Conservation (phyloP, 2,888 invertebrate genomes). For the Ichneumoninae sp. region DNA sequence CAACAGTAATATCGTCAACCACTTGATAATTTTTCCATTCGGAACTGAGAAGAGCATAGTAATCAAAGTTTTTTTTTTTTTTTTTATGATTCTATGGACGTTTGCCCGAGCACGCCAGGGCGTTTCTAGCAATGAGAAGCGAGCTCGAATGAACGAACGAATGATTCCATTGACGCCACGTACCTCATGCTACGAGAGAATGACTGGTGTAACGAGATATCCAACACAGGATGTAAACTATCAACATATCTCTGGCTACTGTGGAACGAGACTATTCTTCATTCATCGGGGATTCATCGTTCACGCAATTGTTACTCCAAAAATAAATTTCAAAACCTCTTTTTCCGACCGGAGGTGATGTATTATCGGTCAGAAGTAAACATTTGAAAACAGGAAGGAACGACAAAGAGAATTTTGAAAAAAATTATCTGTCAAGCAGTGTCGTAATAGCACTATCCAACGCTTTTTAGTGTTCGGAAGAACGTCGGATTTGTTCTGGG, state of each 20-base stretch:
- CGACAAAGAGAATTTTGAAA: too few species aligned
- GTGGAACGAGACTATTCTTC: slow-evolving; percentile 12
- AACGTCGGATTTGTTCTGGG: too few species aligned
- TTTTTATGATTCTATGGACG: slow-evolving; percentile 31
- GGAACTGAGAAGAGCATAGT: slow-evolving; percentile 36
- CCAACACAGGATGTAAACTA: slow-evolving; percentile 64
- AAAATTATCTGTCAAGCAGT: too few species aligned
- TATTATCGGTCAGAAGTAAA: not conserved
- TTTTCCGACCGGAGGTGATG: too few species aligned
- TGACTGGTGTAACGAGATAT: slow-evolving; percentile 66
- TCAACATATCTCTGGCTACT: slow-evolving; percentile 30
- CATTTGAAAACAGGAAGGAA: too few species aligned
- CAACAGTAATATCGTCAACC: slow-evolving; percentile 40
- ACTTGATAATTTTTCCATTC: slow-evolving; percentile 23
- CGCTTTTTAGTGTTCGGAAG: too few species aligned
- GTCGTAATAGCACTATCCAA: too few species aligned
- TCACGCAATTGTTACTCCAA: not conserved
- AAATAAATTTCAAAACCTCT: not conserved
- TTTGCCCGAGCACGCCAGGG: slow-evolving; percentile 1
- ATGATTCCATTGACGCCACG: slow-evolving; percentile 51
- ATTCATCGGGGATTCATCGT: slow-evolving; percentile 13
- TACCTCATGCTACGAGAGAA: slow-evolving; percentile 40
- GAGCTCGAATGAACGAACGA: slow-evolving; percentile 44
- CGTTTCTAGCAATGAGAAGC: slow-evolving; percentile 53
- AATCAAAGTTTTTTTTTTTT: slow-evolving; percentile 35